Conservation (phyloP, 1,140 invertebrate genomes). For the Drosophila fuyamai region DNA sequence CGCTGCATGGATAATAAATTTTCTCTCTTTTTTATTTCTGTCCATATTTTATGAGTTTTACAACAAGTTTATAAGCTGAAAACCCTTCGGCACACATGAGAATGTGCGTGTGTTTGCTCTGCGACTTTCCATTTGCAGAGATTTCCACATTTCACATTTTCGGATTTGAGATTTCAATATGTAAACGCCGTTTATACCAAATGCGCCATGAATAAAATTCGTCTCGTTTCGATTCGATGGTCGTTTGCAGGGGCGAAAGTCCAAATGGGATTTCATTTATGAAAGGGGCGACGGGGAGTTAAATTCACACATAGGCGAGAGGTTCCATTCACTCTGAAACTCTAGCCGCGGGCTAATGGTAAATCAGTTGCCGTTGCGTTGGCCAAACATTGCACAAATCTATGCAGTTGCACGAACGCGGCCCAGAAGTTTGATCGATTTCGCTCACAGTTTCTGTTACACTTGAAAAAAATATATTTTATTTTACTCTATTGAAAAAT, state of each 20-base stretch:
- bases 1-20: slow-evolving; percentile 15
- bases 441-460: background rate
- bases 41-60: slow-evolving; percentile 38
- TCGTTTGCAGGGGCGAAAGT: slow-evolving; percentile 21
- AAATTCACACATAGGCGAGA: slow-evolving; percentile 10
- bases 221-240: slow-evolving; percentile 53
- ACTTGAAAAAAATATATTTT: background rate
- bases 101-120: slow-evolving; percentile 52
- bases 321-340: slow-evolving; percentile 26
- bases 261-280: slow-evolving; percentile 75
- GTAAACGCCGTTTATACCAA: slow-evolving; percentile 61
- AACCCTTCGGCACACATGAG: slow-evolving; percentile 73
- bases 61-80: slow-evolving; percentile 71
- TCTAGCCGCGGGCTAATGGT: slow-evolving; percentile 20
- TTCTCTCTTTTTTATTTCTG: slow-evolving; percentile 11
- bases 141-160: slow-evolving; percentile 78
- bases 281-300: slow-evolving; percentile 41
- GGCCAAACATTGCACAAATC: slow-evolving; percentile 60
- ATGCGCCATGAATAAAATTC: slow-evolving; percentile 75
- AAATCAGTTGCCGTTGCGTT: slow-evolving; percentile 36
- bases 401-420: slow-evolving; percentile 53
- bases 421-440: slow-evolving; percentile 59
- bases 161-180: slow-evolving; percentile 70
- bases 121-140: slow-evolving; percentile 77
- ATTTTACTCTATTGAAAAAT: too few relatives aligned